Base-by-base conservation (phyloP, 1,140 invertebrate species). In the Dolichoris vasculosae region DNA sequence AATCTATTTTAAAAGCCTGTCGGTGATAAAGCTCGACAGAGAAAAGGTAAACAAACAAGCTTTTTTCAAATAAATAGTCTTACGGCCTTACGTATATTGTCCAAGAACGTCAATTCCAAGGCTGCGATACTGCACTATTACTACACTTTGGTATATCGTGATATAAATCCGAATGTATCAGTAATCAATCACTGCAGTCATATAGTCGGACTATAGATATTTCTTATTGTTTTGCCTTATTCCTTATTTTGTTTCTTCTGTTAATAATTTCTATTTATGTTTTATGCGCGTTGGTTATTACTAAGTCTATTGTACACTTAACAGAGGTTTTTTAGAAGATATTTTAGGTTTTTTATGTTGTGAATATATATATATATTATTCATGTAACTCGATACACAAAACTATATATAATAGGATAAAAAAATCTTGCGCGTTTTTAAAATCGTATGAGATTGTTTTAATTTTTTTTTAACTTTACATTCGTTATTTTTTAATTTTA, bases 1-100 rank as follows among this genome's bases (percentile, higher is more conserved):
- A 15, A 38, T 64, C n/a, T 67, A 80, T 80, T 80, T 80, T 64
- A 64, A 80, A 80, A 80, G 38, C 26, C 17, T 8, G 17, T 17
- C 2, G 0, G 48, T 30, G 8, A 0, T 17, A 26, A 40, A 55
- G 51, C 51, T 40, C 26, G 46, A 32, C 75, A 32, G 23, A 55
- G n/a, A 80, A 40, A 59, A 64, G 38, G 59, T 67, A 55, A 51
- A 40, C 15, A 51, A 63, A 64, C 35, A 67, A 64, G 35, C 32
- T 51, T 63, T 40, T 75, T 48, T 35, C 17, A 69, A 69, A 69
- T 69, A 69, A 69, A 69, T 38, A 69, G 32, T 38, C 32, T 38
- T 69, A 13, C 15, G 32, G 35, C 67, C 8, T 1, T 69, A 69
- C 40, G 40, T 7, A 69, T 40, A 15, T 69, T 59, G 55, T 26